Evolutionary conservation across 2,797 vertebrate genomes (phyloP).

Genomic region (Limosa lapponica): DNA sequence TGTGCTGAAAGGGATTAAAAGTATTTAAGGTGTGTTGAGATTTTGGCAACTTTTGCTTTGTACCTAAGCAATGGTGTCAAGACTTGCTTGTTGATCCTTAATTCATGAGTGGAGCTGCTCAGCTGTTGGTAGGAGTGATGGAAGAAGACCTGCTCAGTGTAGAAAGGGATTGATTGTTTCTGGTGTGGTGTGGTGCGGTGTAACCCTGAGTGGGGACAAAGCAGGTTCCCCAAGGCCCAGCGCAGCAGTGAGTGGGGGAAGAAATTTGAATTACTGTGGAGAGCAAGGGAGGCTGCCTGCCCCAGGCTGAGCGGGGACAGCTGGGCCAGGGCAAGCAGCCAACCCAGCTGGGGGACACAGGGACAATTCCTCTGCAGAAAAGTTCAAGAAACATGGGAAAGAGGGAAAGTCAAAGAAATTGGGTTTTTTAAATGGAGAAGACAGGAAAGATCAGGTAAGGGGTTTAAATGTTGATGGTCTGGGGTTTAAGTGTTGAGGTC

Average conservation of each 20-base stretch:
- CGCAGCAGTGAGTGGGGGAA: not conserved
- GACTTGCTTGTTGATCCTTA: not conserved
- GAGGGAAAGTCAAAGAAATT: not conserved
- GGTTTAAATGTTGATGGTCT: not conserved
- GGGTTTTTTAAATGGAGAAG: not conserved
- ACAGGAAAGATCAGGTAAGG: not conserved
- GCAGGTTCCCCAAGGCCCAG: not conserved
- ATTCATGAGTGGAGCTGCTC: not conserved
- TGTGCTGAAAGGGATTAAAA: not conserved
- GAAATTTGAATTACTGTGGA: not conserved
- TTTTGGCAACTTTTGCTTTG: not conserved
- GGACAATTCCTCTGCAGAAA: accelerated
- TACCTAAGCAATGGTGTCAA: not conserved
- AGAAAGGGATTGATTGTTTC: not conserved
- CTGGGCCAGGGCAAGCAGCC: accelerated
- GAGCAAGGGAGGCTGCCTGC: not conserved
- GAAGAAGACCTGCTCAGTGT: not conserved
- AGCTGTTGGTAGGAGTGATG: too few species aligned
- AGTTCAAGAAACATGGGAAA: not conserved
- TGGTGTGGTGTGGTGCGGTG: too few species aligned
- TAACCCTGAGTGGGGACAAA: accelerated
- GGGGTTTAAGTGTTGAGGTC: not conserved
- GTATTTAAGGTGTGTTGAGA: not conserved
- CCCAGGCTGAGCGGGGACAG: accelerated
- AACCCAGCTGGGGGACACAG: accelerated